Evolutionary conservation across 30 jellyfish, hydroid and myxozoan genomes (phyloP), one percentile per base, ranked within the genome.

Genomic region (Turritopsis rubra): DNA sequence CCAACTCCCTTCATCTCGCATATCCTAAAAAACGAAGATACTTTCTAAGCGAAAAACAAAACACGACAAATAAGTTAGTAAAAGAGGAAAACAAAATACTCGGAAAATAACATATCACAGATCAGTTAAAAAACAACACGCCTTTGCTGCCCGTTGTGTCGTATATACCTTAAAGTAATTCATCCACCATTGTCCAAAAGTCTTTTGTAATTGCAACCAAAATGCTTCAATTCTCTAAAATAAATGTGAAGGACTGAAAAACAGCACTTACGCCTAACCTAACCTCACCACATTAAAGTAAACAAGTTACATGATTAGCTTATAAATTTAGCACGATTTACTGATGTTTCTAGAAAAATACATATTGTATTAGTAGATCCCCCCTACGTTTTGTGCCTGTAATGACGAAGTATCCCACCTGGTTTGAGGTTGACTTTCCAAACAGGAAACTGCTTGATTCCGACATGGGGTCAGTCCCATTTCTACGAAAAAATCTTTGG

Each of bases 141-240:
- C 7, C 77, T 68, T 27, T n/a, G 77, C 30, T 27, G 30, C 77
- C 60, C 60, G 60, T 41, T 41, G 60, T 41, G 60, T 41, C 60
- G 60, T 41, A 13, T 41, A 41, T 68, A 68, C 89, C 71, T 82
- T 82, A 30, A 82, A 82, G 81, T 82, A 79, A 23, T 70, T 72
- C 72, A 66, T 82, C 89, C 89, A 72, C 89, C 89, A 82, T 71
- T 72, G 83, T 29, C 83, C 73, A 73, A 82, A 82, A 7, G 83
- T 53, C 28, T 82, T 82, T 52, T 66, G 74, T 52, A 82, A 66
- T 20, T 28, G 74, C 52, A 73, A 65, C 89, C 89, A 82, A 53
- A 74, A 71, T 28, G 88, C 88, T 80, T 81, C 83, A 0, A 81
- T 81, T 75, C 86, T 79, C 75, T 79, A 75, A 79, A 41, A 41